These are phyloP conservation scores for Porites cylindrica DNA, from an alignment of 92 coral and sea anemone species.

Conservation along the genomic window DNA sequence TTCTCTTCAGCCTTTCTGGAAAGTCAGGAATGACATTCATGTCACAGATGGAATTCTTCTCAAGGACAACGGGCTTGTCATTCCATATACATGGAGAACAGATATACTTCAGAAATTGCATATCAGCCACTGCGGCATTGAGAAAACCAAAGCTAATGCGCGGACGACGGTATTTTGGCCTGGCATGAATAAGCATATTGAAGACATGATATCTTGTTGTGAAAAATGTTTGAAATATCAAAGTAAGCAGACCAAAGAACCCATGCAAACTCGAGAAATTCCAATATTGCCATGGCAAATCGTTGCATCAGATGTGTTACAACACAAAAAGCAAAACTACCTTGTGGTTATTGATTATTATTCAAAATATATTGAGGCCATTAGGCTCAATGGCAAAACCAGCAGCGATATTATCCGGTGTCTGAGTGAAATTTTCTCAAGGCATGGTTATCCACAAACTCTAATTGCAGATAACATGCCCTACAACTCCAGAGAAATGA, in stretches of 20 bases:
- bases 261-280: constrained; percentile 32
- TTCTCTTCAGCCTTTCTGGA: constrained; percentile 26
- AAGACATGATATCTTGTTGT: constrained; percentile 27
- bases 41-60: constrained; percentile 31
- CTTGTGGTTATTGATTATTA: constrained; percentile 44
- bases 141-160: constrained; percentile 35
- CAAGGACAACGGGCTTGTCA: background rate
- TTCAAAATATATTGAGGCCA: constrained; percentile 39
- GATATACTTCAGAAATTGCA: constrained; percentile 44
- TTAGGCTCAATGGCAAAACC: constrained; percentile 29
- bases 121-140: constrained; percentile 47
- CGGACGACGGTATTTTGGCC: constrained; percentile 45
- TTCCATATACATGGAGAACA: constrained; percentile 34
- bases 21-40: constrained; percentile 47
- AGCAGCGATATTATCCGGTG: constrained; percentile 20
- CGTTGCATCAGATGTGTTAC: constrained; percentile 41
- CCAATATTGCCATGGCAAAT: constrained; percentile 45
- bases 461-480: constrained; percentile 59
- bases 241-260: constrained; percentile 39
- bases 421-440: constrained; percentile 33
- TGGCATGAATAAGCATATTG: constrained; percentile 38
- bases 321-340: constrained; percentile 30
- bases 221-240: constrained; percentile 35
- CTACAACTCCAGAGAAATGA: constrained; percentile 38
- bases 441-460: constrained; percentile 54